Base-by-base conservation (phyloP, 2,888 invertebrate species). In the Trachelus iudaicus region DNA sequence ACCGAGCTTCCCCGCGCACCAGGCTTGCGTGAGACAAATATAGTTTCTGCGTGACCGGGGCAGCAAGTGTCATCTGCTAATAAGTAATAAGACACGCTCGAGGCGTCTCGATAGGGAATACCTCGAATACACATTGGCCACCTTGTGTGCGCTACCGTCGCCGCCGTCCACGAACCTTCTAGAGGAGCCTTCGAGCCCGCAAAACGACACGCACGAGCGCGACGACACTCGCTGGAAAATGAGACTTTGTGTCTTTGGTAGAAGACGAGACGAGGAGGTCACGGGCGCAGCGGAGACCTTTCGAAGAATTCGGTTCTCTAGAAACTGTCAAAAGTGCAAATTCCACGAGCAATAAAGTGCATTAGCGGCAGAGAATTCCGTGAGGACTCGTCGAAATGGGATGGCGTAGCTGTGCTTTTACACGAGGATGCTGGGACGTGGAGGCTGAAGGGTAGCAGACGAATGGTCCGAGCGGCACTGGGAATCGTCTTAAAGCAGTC, bases 1-100 rank as follows among this genome's bases (percentile, higher is more conserved):
- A 68, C 71, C 69, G 56, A 73, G 74, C 73, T 69, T 71, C 69
- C 35, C 69, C 77, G 75, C 77, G 77, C 74, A 73, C 76, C 69
- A 34, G 56, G 40, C 78, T 69, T 78, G 81, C 79, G 81, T 83
- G 85, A 88, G 86, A 87, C 89, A 87, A 90, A 90, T 89, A 89
- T 89, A 89, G 88, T 90, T 89, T 89, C 87, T 89, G 87, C 90
- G 90, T 90, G 90, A 90, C 87, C 85, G 74, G 89, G 85, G 87
- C 86, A 84, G 83, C 87, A 89, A 89, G 85, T 85, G 82, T 84
- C 82, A 82, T 81, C 82, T 80, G 84, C 84, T 85, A 85, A 86
- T 85, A 81, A 78, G 81, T 84, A 85, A 85, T 83, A 83, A 73
- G 79, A 79, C 83, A 85, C 84, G 81, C 79, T 79, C 73, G 77